Base-by-base conservation (phyloP, 2,797 vertebrate genomes). In the Somateria mollissima region DNA sequence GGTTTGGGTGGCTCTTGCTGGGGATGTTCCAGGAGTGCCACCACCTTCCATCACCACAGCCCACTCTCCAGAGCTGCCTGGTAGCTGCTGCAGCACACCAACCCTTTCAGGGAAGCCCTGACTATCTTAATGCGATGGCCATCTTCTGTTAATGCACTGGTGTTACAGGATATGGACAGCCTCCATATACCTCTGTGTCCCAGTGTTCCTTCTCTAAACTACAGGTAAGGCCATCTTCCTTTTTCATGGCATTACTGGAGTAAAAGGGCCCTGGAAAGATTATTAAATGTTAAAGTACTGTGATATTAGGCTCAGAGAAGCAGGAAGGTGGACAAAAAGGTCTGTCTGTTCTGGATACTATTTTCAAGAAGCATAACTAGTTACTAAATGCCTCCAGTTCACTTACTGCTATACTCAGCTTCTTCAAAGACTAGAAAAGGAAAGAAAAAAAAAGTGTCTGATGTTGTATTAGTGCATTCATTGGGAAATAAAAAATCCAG, bases 401-500 rank as follows among this genome's bases (percentile, higher is more conserved):
- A 10, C 24, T 87, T 78, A 78, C 5, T 91, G 49, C 34, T 80
- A 34, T 57, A 65, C 19, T 93, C 37, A 69, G 54, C 32, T 67
- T 37, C 75, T 77, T 77, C 54, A 62, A 6, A 65, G 58, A 39
- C 51, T 7, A 83, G 22, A 22, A 51, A 28, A 67, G 65, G 49
- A 88, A 88, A 65, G 20, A 18, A 51, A 28, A 73, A 88, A 87
- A 87, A 72, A 17, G 21, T 56, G 30, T 37, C 73, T 91, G 32
- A 45, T 81, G 51, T 87, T 96, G 93, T 86, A 89, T 69, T 81
- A 85, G 69, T 56, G 34, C 76, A 84, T 80, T 72, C 54, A 94
- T 76, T 72, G 77, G 81, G 82, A 93, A 96, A 89, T 95, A 96
- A 95, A 92, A 86, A 14, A 58, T 76, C 34, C 89, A 92, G 78